Evolutionary conservation across 2,888 invertebrate species (phyloP), one percentile per base, ranked within the genome.

Genomic region (Magallana nippona): DNA sequence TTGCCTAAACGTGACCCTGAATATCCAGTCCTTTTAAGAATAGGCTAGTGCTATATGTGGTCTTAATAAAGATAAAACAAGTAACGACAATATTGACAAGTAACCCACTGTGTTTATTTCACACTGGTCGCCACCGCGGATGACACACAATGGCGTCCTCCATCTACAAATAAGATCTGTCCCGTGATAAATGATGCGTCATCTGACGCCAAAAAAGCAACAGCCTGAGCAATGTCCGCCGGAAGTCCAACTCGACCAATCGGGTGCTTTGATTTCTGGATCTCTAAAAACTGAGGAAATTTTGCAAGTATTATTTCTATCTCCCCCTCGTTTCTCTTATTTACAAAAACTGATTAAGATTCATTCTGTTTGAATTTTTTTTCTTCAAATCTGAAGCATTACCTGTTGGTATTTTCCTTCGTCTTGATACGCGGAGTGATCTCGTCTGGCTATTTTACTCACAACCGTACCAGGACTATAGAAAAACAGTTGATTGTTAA

Each of bases 191-290:
- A 92, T 27, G 90, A 89, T 0, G 92, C 87, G 17, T 88, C 82
- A 79, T 91, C 90, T 1, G 91, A 91, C 1, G 92, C 92, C 17
- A 92, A 86, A 86, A 90, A 92, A 1, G 90, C 90, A 15, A 91
- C 89, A 15, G 91, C 86, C 55, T 90, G 84, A 5, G 92, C 92
- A 17, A 92, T 90, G 71, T 92, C 92, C 58, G 89, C 88, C 17
- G 91, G 89, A 11, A 87, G 58, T 1, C 89, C 92, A 44, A 91
- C 89, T 57, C 92, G 84, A 10, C 92, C 92, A 3, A 92, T 83
- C 8, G 92, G 91, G 80, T 91, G 92, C 27, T 84, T 79, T 1
- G 82, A 82, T 15, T 83, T 82, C 80, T 90, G 90, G 11, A 60
- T 82, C n/a, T 87, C 87, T 55, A 90, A 60, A 80, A 90, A 91